Base-by-base conservation (phyloP, 1,140 invertebrate species). In the Anastrepha obliqua region DNA sequence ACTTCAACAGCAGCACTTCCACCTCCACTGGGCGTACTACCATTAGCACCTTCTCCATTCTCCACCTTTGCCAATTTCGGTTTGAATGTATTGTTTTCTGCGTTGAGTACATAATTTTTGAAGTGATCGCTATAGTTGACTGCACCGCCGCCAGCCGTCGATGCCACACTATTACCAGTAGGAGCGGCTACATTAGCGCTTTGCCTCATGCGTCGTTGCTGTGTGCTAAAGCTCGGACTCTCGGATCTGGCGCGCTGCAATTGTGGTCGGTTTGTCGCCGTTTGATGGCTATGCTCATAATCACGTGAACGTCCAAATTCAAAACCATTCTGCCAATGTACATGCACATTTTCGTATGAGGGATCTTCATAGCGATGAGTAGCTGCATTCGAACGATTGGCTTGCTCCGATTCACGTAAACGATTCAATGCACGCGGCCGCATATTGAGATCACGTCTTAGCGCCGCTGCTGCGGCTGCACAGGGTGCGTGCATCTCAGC, bases 261-360 rank as follows among this genome's bases (percentile, higher is more conserved):
- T 67, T 91, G 86, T 9, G 92, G 91, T 8, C 91, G 88, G 60
- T 90, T 88, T 55, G 90, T 55, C 42, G 86, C 3, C 39, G 42
- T 58, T 87, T 74, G 78, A 44, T 89, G 90, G 60, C 86, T 88
- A 64, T 89, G 88, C 85, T 93, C 92, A 89, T 90, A 89, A 67
- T 93, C 92, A 7, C 92, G 89, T 7, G 92, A 93, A 20, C 92
- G 88, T 29, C 92, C 92, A 85, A 93, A 93, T 81, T 93, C 92
- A 15, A 93, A 93, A 39, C 92, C 92, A 89, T 93, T 93, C 47
- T 93, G 92, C 92, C 92, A 93, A 86, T 93, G 92, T 7, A 93
- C 92, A 62, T 93, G 92, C 2, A 93, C 92, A 89, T 93, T 93
- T 86, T 93, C 92, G 78, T 93, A 93, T 2, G 92, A 92, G 0